These are phyloP conservation scores for Teleogryllus occipitalis DNA, from an alignment of 1,140 invertebrate species.

Conservation along the genomic window DNA sequence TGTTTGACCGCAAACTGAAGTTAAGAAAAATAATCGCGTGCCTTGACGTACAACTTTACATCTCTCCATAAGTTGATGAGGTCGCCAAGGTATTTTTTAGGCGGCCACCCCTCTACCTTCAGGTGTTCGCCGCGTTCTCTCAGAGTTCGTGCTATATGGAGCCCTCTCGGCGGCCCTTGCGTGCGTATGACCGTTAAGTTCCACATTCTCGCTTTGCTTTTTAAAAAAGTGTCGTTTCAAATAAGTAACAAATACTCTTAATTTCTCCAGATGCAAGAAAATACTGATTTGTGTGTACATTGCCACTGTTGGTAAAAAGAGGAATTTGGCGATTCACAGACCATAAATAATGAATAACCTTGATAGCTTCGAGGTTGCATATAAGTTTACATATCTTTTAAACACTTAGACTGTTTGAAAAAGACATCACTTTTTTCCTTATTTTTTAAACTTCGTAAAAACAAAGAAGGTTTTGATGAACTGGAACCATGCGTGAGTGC, in stretches of 20 bases:
- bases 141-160: too few species aligned
- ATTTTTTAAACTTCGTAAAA: not conserved
- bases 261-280: conserved; percentile 4
- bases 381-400: conserved; percentile 2
- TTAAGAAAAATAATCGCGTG: too few species aligned
- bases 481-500: conserved; percentile 2
- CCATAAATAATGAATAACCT: not conserved
- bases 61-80: too few species aligned
- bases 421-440: not conserved
- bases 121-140: too few species aligned
- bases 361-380: not conserved
- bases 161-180: not conserved
- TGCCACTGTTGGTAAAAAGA: not conserved
- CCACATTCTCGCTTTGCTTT: not conserved
- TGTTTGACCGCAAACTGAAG: too few species aligned
- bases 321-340: not conserved
- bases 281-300: not conserved
- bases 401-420: conserved; percentile 1
- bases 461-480: not conserved
- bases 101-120: too few species aligned
- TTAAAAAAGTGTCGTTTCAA: not conserved
- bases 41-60: too few species aligned
- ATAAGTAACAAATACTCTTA: not conserved
- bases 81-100: too few species aligned
- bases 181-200: not conserved